Conservation (phyloP, 2,888 invertebrate species). For the Drosophila robusta region DNA sequence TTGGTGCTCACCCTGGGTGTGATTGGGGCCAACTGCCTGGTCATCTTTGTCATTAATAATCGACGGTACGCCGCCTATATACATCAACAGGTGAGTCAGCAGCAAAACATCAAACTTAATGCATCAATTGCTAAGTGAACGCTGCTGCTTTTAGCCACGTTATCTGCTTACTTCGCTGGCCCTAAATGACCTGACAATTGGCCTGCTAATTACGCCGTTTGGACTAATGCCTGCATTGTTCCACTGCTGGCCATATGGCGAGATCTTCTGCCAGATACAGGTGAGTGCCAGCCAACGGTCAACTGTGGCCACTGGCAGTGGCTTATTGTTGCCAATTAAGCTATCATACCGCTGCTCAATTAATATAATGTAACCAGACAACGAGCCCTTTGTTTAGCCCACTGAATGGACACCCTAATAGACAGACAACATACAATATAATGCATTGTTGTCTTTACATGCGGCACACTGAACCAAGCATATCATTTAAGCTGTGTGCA, state of each 20-base stretch:
- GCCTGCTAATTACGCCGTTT: constrained; percentile 93
- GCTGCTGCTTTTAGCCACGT: constrained; percentile 88
- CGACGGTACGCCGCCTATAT: constrained; percentile 93
- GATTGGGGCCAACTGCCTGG: constrained; percentile 91
- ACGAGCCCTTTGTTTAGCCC: constrained; percentile 8
- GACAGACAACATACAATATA: constrained; percentile 1
- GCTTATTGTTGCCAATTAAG: constrained; percentile 31
- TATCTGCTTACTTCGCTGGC: constrained; percentile 94
- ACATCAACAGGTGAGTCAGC: constrained; percentile 91
- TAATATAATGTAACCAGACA: constrained; percentile 17
- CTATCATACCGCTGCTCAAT: constrained; percentile 24
- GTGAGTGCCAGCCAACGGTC: constrained; percentile 85
- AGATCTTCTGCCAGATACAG: constrained; percentile 96
- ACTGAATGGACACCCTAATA: background rate
- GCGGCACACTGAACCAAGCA: background rate
- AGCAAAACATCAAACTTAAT: background rate
- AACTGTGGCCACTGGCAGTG: background rate
- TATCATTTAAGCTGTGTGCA: constrained; percentile 3
- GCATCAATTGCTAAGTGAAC: constrained; percentile 5
- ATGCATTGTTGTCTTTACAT: background rate
- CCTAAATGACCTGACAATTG: constrained; percentile 94
- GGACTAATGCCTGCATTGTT: constrained; percentile 93
- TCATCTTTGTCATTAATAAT: constrained; percentile 94
- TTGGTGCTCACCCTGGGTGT: constrained; percentile 91
- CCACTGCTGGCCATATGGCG: constrained; percentile 96